Percentiles rank a stretch among this genome's conserved stretches.
Evolutionary conservation across 2,113 vertebrate species (phyloP).

Genomic region (Gambusia holbrooki): DNA sequence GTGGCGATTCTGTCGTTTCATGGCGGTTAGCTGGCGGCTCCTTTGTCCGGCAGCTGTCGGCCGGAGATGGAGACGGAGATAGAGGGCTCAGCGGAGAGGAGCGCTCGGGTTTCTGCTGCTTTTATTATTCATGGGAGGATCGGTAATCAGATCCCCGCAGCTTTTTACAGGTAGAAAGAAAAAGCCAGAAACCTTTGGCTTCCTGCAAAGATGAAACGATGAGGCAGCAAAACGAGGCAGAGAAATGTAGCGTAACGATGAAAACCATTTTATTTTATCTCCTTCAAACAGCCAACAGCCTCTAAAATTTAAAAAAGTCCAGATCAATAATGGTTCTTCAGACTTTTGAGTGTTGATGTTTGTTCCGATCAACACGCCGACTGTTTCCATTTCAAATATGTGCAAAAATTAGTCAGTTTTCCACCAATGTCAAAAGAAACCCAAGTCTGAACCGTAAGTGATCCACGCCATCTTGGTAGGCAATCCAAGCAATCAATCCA

Average conservation of each 20-base stretch:
- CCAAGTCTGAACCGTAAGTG: too few species aligned
- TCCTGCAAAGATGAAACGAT: conserved; percentile 8
- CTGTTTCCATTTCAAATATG: too few species aligned
- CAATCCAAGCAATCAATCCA: too few species aligned
- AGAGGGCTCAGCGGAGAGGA: neutral
- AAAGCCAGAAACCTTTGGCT: conserved; percentile 6
- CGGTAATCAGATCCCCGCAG: conserved; percentile 41
- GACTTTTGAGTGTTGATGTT: too few species aligned
- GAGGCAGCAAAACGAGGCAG: neutral
- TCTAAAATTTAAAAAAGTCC: neutral
- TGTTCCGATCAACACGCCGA: too few species aligned
- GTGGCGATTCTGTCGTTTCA: neutral
- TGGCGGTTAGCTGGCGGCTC: too few species aligned
- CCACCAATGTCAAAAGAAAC: too few species aligned
- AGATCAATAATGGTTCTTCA: neutral
- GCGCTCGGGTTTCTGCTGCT: conserved; percentile 51
- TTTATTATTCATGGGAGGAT: conserved; percentile 61
- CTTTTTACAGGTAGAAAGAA: conserved; percentile 13
- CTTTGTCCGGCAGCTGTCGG: conserved; percentile 44
- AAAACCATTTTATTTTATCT: neutral
- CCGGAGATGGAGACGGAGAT: conserved; percentile 17
- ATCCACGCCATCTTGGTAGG: too few species aligned
- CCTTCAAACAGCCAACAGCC: neutral
- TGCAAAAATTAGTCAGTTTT: too few species aligned
- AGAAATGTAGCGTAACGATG: neutral